Base-by-base conservation (phyloP, 2,113 vertebrate genomes). In the Thalassarche chlororhynchos region DNA sequence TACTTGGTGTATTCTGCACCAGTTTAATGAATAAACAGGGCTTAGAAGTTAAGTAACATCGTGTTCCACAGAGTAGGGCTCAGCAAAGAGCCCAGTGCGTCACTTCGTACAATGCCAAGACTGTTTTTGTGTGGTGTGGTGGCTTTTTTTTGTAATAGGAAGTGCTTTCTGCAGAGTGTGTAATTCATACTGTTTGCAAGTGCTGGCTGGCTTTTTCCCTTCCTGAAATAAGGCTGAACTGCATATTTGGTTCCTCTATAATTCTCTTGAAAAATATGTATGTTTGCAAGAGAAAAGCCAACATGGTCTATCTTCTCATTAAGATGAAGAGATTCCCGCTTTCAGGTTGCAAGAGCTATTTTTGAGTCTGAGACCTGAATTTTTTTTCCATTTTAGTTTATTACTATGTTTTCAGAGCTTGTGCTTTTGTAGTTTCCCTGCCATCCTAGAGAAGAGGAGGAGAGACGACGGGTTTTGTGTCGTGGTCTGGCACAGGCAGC, bases 91-190 rank as follows among this genome's bases (percentile, higher is more conserved):
- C 25, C 46, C 38, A 2, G 19, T 0, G 26, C 2, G 18, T 57
- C 23, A 1, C 60, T 36, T n/a, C 0, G 5, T 40, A 60, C 34
- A 13, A 7, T 17, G 52, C 89, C 74, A 49, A 6, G 47, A 8
- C 47, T 47, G 28, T 66, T 31, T 58, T 17, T 47, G 46, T 40
- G 55, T 64, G 20, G 25, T 42, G 77, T 51, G 47, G 12, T 62
- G 38, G 44, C 49, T 68, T 52, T 38, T 64, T 32, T 16, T 16
- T 71, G 34, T 3, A 66, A 58, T 83, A 79, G 96, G 97, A 95
- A 97, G 93, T 77, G 70, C 70, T 96, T 96, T 96, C 42, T 97
- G 95, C 91, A 77, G 78, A 58, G 61, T n/a, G 32, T 60, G 69
- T 71, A 28, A 40, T 58, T 79, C 57, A 6, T 29, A 8, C 72